Percentiles rank a stretch among this genome's conserved stretches.
Evolutionary conservation across 2,797 vertebrate species (phyloP).

Genomic region (Craterocephalus amniculus): DNA sequence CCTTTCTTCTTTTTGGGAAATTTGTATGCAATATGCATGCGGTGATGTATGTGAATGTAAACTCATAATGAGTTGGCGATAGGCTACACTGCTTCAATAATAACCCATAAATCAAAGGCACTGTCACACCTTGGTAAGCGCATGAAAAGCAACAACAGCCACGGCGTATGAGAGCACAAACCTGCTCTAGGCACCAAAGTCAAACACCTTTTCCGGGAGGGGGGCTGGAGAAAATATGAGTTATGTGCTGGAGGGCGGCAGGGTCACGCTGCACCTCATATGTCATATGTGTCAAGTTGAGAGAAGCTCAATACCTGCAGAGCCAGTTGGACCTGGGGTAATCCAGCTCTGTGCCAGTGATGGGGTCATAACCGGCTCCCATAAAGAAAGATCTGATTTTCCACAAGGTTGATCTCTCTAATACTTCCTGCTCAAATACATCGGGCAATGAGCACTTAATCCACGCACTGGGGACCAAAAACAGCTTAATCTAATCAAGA

Average conservation of each 20-base stretch:
- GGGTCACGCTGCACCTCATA: constrained; percentile 77
- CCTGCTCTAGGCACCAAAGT: constrained; percentile 66
- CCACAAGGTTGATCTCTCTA: constrained; percentile 79
- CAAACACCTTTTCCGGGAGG: constrained; percentile 69
- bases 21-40: constrained; percentile 74
- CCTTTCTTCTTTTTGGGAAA: constrained; percentile 46
- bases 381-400: constrained; percentile 77
- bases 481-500: constrained; percentile 82
- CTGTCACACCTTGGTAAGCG: constrained; percentile 77
- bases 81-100: constrained; percentile 83
- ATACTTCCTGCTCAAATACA: constrained; percentile 74
- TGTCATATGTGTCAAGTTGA: constrained; percentile 77
- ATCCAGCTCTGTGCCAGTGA: constrained; percentile 73
- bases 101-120: constrained; percentile 83
- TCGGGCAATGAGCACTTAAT: constrained; percentile 75
- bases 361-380: constrained; percentile 72
- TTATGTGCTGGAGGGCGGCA: constrained; percentile 63
- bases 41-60: constrained; percentile 82
- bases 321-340: constrained; percentile 71
- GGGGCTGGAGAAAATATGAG: constrained; percentile 68
- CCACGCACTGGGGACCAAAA: constrained; percentile 73
- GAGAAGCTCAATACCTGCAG: constrained; percentile 72
- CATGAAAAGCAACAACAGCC: constrained; percentile 72
- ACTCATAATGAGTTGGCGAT: constrained; percentile 82
- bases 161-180: constrained; percentile 57